Evolutionary conservation across 2,113 vertebrate species (phyloP).

Genomic region (Pagrus major): DNA sequence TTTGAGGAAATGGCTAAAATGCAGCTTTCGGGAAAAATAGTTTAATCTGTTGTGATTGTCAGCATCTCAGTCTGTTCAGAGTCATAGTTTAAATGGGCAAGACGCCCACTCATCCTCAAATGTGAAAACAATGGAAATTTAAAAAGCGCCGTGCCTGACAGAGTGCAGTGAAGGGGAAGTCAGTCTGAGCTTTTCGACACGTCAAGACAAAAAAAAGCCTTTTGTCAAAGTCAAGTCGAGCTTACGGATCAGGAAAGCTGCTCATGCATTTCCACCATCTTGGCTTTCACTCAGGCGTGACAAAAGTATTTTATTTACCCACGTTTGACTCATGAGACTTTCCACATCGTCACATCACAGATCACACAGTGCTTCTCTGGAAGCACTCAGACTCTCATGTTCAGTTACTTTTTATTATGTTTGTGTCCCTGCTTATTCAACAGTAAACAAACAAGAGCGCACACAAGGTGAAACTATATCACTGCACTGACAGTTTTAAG

Average conservation of each 20-base stretch:
- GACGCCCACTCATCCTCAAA: background rate
- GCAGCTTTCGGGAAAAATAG: constrained; percentile 9
- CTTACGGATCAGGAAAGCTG: background rate
- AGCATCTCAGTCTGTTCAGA: background rate
- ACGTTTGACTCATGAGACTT: background rate
- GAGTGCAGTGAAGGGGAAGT: background rate
- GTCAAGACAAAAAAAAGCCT: background rate
- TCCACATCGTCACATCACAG: background rate
- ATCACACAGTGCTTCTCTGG: background rate
- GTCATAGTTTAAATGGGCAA: background rate
- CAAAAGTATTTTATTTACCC: constrained; percentile 7
- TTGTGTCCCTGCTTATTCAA: background rate
- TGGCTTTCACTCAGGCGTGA: background rate
- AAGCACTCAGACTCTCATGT: background rate
- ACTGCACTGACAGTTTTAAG: too few relatives aligned
- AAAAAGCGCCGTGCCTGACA: background rate
- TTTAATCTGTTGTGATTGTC: background rate
- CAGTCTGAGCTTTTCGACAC: background rate
- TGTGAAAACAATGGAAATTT: background rate
- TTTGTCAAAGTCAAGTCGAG: constrained; percentile 5
- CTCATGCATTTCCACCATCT: constrained; percentile 4
- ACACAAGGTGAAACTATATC: background rate
- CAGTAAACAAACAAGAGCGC: background rate
- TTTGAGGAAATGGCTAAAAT: background rate
- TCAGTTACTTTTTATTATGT: background rate